These are phyloP conservation scores for Conomelus anceps DNA, from an alignment of 2,888 invertebrate genomes.

Conservation along the genomic window DNA sequence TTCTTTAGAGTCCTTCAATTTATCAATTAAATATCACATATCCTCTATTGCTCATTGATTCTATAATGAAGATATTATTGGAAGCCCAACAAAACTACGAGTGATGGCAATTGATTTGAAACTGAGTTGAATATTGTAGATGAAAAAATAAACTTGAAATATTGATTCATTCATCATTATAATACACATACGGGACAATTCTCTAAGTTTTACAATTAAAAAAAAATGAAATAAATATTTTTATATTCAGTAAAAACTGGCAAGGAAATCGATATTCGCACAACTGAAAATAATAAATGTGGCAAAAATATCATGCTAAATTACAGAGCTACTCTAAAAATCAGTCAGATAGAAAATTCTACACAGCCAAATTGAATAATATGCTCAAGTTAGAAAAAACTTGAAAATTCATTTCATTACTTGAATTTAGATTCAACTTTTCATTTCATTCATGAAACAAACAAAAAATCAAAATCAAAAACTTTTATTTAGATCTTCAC, in stretches of 20 bases:
- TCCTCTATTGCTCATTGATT: not conserved
- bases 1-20: not conserved
- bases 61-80: not conserved
- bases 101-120: not conserved
- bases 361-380: not conserved
- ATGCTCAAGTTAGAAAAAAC: not conserved
- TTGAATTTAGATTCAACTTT: not conserved
- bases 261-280: not conserved
- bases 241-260: not conserved
- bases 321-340: not conserved
- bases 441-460: no score
- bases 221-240: not conserved
- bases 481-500: no score
- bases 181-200: no score
- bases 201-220: no score
- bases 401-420: not conserved
- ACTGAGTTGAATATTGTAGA: not conserved
- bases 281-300: not conserved
- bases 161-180: no score
- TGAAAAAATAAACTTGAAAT: no score
- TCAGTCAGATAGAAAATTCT: not conserved
- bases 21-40: not conserved
- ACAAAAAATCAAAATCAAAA: no score
- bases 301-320: not conserved
- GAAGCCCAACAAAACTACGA: not conserved